Evolutionary conservation across 2,797 vertebrate genomes (phyloP), one percentile per base, ranked within the genome.

Genomic region (Hoplostethus atlanticus): DNA sequence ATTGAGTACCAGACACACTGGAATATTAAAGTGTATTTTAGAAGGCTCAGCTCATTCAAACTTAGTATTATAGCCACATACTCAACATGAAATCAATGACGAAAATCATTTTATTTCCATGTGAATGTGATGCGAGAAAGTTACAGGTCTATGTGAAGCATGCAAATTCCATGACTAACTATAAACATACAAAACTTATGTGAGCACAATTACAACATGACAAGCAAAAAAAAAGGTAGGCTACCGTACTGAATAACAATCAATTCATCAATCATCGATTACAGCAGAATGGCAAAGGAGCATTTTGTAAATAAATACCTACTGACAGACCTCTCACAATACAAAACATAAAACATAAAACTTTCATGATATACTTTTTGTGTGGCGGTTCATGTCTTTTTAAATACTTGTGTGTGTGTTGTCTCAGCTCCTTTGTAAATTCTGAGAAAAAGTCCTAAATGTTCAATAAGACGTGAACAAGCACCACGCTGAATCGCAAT

Each of bases 71-170:
- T 16, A 12, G 54, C 13, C 15, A 57, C 28, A 54, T 17, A 57
- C n/a, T 57, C 55, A 59, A 54, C 5, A 65, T 55, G 15, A 63
- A 25, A 53, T 59, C 1, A 0, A 0, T 51, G 9, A 51, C 17
- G 38, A 63, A 55, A 62, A 51, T 3, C 1, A 31, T 13, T 66
- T 75, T 80, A 85, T 83, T 84, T 66, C 25, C 17, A 58, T 6
- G 36, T 68, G 48, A 60, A 9, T 44, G 58, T 71, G 63, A 25
- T 28, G 38, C 15, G 9, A 56, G 52, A 34, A 62, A 53, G 38
- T 25, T 71, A 64, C 48, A 74, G 4, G 1, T 70, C 11, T 55
- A 8, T 46, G 11, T 64, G 9, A 62, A 71, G 40, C 66, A 30
- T 65, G 59, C 8, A 63, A 3, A 61, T 31, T 46, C 63, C 1